These are phyloP conservation scores for Chlorodrepanis virens DNA, from an alignment of 2,113 vertebrate species.

Conservation along the genomic window DNA sequence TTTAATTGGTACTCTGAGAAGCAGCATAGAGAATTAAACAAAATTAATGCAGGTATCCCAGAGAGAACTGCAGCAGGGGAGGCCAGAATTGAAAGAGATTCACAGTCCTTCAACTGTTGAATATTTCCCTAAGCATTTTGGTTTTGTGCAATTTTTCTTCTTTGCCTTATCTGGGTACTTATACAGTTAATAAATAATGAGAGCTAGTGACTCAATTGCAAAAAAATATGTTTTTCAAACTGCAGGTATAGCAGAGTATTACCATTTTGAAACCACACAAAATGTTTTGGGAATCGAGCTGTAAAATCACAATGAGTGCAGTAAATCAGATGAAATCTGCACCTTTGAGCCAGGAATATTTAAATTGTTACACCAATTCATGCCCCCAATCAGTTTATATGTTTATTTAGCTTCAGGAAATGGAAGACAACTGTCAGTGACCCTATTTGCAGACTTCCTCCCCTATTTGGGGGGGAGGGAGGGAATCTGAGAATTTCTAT, in stretches of 20 bases:
- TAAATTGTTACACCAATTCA: neutral
- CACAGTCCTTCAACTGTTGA: neutral
- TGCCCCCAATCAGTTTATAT: neutral
- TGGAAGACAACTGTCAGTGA: neutral
- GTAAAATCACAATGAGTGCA: neutral
- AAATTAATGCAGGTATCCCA: neutral
- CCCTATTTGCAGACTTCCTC: neutral
- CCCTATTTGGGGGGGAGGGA: neutral
- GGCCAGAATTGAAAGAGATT: neutral
- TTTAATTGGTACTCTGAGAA: neutral
- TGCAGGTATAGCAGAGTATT: neutral
- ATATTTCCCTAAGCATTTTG: neutral
- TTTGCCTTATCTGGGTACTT: neutral
- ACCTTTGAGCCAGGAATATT: neutral
- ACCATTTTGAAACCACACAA: neutral
- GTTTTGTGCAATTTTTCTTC: neutral
- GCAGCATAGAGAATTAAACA: neutral
- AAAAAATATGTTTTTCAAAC: neutral
- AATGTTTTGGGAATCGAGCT: neutral
- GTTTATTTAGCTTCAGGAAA: neutral
- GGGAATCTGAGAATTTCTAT: neutral
- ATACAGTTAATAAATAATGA: neutral
- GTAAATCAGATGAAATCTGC: neutral
- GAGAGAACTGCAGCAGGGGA: neutral
- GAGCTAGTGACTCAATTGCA: neutral